These are phyloP conservation scores for Pachyseris speciosa DNA, from an alignment of 64 coral and sea anemone species.

Conservation along the genomic window DNA sequence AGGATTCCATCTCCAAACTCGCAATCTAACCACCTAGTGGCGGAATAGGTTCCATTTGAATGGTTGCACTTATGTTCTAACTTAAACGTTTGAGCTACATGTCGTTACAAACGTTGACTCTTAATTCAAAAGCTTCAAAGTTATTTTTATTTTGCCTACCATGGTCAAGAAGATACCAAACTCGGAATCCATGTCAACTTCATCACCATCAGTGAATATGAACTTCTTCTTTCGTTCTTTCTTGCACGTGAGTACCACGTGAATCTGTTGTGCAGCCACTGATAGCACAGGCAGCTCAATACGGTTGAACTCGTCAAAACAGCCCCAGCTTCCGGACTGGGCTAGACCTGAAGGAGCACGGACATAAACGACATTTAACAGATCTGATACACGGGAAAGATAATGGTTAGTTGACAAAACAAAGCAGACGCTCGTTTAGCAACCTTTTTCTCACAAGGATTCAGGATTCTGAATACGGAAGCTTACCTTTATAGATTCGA, in stretches of 20 bases:
- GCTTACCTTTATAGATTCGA: constrained; percentile 93
- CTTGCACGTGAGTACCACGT: constrained; percentile 84
- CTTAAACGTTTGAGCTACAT: too few relatives aligned
- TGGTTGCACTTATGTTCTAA: too few relatives aligned
- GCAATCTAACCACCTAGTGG: too few relatives aligned
- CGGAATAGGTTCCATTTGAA: too few relatives aligned
- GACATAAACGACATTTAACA: too few relatives aligned
- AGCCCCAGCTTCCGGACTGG: constrained; percentile 94
- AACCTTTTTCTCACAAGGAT: too few relatives aligned
- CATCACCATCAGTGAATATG: constrained; percentile 97
- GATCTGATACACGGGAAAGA: too few relatives aligned
- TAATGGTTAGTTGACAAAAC: background rate
- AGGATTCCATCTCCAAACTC: too few relatives aligned
- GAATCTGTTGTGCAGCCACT: constrained; percentile 92
- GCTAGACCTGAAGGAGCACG: constrained; percentile 65
- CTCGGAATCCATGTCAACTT: constrained; percentile 97
- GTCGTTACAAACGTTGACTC: too few relatives aligned
- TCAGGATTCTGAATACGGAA: background rate
- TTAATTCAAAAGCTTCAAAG: background rate
- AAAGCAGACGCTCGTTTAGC: background rate
- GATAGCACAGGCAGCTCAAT: constrained; percentile 93
- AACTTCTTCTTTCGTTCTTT: constrained; percentile 93
- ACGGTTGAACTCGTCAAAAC: constrained; percentile 96
- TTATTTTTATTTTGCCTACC: constrained; percentile 26
- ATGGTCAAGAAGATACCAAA: constrained; percentile 99